These are phyloP conservation scores for Rhodeus uyekii DNA, from an alignment of 2,797 vertebrate species.

Conservation along the genomic window DNA sequence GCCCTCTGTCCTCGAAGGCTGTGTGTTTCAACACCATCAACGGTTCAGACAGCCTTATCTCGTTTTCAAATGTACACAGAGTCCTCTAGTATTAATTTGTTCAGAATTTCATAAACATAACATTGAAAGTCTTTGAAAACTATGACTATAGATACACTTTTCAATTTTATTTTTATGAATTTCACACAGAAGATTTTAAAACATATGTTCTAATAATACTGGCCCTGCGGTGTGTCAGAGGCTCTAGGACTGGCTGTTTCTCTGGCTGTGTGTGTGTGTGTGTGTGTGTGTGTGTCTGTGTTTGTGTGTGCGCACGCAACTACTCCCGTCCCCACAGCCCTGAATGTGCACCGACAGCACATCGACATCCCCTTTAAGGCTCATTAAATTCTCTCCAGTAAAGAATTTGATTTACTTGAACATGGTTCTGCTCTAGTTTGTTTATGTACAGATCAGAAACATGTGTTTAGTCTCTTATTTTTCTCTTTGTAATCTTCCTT, in stretches of 20 bases:
- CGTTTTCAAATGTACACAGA: background rate
- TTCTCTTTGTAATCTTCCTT: background rate
- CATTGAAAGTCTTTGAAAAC: background rate
- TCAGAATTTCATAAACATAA: background rate
- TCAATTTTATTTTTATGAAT: background rate
- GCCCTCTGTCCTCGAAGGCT: slow-evolving; percentile 6
- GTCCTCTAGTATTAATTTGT: background rate
- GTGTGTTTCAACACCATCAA: background rate
- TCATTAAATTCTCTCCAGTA: slow-evolving; percentile 38
- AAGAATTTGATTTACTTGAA: slow-evolving; percentile 12
- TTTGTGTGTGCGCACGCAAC: background rate
- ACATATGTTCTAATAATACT: slow-evolving; percentile 37
- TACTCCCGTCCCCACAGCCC: background rate
- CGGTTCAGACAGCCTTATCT: background rate
- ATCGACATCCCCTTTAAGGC: slow-evolving; percentile 28
- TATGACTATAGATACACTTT: background rate
- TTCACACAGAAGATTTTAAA: slow-evolving; percentile 12
- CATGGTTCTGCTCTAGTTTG: background rate
- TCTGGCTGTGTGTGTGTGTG: background rate
- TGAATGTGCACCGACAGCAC: slow-evolving; percentile 42
- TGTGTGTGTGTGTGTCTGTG: background rate
- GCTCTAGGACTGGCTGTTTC: slow-evolving; percentile 11
- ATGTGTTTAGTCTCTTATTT: background rate
- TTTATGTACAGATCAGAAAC: slow-evolving; percentile 4
- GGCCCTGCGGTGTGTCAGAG: slow-evolving; percentile 11